These are phyloP conservation scores for Campaea margaritaria DNA, from an alignment of 2,888 invertebrate species.

Conservation along the genomic window DNA sequence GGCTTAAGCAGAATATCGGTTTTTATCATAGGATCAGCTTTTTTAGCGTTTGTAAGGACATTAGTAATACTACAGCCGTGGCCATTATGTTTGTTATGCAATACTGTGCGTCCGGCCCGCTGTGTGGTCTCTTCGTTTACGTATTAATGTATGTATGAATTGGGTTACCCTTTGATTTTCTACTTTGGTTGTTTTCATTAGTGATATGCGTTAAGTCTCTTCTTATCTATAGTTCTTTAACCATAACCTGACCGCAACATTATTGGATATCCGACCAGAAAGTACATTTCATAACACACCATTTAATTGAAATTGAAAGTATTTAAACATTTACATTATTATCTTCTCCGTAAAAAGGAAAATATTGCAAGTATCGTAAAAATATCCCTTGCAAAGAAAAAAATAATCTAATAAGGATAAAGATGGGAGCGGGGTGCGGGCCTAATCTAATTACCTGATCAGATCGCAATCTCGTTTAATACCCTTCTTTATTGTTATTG, in stretches of 20 bases:
- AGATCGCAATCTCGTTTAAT: constrained; percentile 15
- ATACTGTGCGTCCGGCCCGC: constrained; percentile 10
- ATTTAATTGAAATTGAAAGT: too few species aligned
- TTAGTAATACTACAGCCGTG: constrained; percentile 7
- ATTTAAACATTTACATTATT: too few species aligned
- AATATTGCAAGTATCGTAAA: constrained; percentile 12
- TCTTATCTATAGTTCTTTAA: too few species aligned
- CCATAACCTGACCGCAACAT: too few species aligned
- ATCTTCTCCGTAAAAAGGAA: too few species aligned
- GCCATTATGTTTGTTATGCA: constrained; percentile 17
- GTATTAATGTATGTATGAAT: constrained; percentile 3
- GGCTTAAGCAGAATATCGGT: constrained; percentile 11
- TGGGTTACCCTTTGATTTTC: background rate
- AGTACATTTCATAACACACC: too few species aligned
- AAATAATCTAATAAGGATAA: constrained; percentile 21
- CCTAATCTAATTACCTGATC: constrained; percentile 28
- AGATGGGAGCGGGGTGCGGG: background rate
- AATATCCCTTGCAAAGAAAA: constrained; percentile 3
- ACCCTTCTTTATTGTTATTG: constrained; percentile 23
- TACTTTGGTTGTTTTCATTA: too few species aligned
- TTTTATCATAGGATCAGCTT: constrained; percentile 5
- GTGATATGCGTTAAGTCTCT: too few species aligned
- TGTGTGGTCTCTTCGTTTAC: constrained; percentile 1
- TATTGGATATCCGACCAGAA: too few species aligned
- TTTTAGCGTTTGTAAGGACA: constrained; percentile 13